phyloP scores from a whole-genome alignment of 2,113 vertebrate genomes.

The Lucifuga dentata region DNA sequence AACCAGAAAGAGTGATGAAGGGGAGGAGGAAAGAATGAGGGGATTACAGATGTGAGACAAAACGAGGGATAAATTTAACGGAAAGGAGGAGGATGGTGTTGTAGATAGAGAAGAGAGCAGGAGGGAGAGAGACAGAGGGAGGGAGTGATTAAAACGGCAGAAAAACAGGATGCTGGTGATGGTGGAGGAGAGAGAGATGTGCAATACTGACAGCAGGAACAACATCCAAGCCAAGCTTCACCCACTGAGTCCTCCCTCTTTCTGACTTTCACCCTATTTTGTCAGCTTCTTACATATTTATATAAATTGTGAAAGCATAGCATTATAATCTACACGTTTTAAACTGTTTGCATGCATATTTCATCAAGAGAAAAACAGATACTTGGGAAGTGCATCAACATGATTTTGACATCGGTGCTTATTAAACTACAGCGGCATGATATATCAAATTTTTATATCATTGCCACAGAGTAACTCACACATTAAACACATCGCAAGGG shows the following conservation, averaged over 20 bases:
- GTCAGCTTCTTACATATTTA: slow-evolving; percentile 41
- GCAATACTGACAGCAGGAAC: slow-evolving; percentile 36
- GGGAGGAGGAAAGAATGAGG: not conserved
- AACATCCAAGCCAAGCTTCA: slow-evolving; percentile 23
- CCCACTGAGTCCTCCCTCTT: slow-evolving; percentile 41
- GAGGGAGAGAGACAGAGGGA: not conserved
- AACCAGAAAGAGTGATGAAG: too few relatives aligned
- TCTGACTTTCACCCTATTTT: slow-evolving; percentile 18
- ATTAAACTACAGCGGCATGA: too few relatives aligned
- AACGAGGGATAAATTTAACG: not conserved
- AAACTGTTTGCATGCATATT: too few relatives aligned
- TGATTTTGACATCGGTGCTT: too few relatives aligned
- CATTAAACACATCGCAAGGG: too few relatives aligned
- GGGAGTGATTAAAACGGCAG: slow-evolving; percentile 21
- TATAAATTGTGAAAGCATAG: slow-evolving; percentile 13
- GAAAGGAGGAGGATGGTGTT: slow-evolving; percentile 9
- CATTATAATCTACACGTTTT: not conserved
- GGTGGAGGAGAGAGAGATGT: slow-evolving; percentile 46
- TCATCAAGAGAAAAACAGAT: too few relatives aligned
- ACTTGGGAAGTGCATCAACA: too few relatives aligned
- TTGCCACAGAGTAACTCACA: too few relatives aligned
- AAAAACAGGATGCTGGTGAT: slow-evolving; percentile 15
- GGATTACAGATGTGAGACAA: not conserved
- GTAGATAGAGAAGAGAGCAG: not conserved
- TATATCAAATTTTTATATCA: too few relatives aligned